Evolutionary conservation across 2,888 invertebrate species (phyloP).

Genomic region (Catocala nupta): DNA sequence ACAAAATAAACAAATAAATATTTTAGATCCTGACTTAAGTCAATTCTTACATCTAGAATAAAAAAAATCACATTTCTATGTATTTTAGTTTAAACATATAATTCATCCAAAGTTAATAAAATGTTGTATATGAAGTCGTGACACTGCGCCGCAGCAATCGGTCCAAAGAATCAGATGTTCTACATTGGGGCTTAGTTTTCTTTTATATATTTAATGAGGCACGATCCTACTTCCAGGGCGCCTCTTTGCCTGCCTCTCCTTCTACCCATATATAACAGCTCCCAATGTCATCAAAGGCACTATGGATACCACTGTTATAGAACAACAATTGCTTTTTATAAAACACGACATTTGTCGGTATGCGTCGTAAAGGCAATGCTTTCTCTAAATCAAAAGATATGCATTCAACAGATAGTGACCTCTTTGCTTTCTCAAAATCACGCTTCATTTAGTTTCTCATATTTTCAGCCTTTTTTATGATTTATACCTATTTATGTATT

Average conservation of each 20-base stretch:
- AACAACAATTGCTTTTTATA: slow-evolving; percentile 35
- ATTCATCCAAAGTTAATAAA: too few relatives aligned
- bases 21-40: too few relatives aligned
- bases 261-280: slow-evolving; percentile 16
- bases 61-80: too few relatives aligned
- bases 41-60: too few relatives aligned
- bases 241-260: slow-evolving; percentile 14
- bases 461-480: slow-evolving; percentile 16
- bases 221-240: slow-evolving; percentile 15
- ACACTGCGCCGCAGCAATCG: slow-evolving; percentile 23
- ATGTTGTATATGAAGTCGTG: too few relatives aligned
- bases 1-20: too few relatives aligned
- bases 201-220: slow-evolving; percentile 13
- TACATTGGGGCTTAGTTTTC: slow-evolving; percentile 3
- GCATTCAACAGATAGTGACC: slow-evolving; percentile 19
- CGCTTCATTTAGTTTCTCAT: slow-evolving; percentile 7
- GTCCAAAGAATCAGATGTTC: slow-evolving; percentile 15
- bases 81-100: too few relatives aligned
- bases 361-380: slow-evolving; percentile 29
- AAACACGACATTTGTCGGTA: slow-evolving; percentile 32
- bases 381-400: slow-evolving; percentile 29
- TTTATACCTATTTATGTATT: too few relatives aligned
- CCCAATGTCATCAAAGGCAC: slow-evolving; percentile 19
- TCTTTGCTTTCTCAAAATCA: slow-evolving; percentile 27
- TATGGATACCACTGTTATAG: slow-evolving; percentile 28